Evolutionary conservation across 2,888 invertebrate genomes (phyloP), one percentile per base, ranked within the genome.

Genomic region (Cerceris rybyensis): DNA sequence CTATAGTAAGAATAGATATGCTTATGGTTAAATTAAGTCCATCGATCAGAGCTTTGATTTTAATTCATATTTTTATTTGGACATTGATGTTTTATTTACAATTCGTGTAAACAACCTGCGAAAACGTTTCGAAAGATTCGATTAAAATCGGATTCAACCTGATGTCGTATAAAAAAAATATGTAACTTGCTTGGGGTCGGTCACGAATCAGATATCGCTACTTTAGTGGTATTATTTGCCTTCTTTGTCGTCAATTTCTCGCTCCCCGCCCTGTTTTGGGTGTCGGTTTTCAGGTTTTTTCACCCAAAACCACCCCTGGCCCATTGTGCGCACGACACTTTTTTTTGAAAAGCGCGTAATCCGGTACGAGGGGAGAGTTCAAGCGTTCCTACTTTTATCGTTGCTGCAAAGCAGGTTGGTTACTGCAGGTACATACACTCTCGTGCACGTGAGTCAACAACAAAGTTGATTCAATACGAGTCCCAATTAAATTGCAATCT

Each of bases 231-330:
- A 88, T 89, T 90, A 91, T 90, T 90, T 89, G 89, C 87, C 81
- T 87, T 88, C 88, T 90, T 91, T 91, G 90, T 90, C 87, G 88
- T 82, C 90, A 89, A 92, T 92, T 91, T 92, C 88, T 87, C 90
- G 89, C 86, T 87, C 83, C 81, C 86, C 88, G 88, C 89, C 89
- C 89, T 90, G 91, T 89, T 92, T 92, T 92, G 91, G 91, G 92
- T 92, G 90, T 92, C 91, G 90, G 88, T 92, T 92, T 92, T 92
- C 92, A 89, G 87, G 88, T 88, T 90, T 92, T 92, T 92, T 90
- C 90, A 89, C 92, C 92, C 90, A 92, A 92, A 92, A 92, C 83
- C 90, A 88, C 88, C 89, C 88, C 81, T 86, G 78, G 75, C 80
- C 84, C 82, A 88, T 91, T 91, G 88, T 91, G 72, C 70, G 82